These are phyloP conservation scores for Lasioglossum vierecki DNA, from an alignment of 2,888 invertebrate genomes.

Conservation along the genomic window DNA sequence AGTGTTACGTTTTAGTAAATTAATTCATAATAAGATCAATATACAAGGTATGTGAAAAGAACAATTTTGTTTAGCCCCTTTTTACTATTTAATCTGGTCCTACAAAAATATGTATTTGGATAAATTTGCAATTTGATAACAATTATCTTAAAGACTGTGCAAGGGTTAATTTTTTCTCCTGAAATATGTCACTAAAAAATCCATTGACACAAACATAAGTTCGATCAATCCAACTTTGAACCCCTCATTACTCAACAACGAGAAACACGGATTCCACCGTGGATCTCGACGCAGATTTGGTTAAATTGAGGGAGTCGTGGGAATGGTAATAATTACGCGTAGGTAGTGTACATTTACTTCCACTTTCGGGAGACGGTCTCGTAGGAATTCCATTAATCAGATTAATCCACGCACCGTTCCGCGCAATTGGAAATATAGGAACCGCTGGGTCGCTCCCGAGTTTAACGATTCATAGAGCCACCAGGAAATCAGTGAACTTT, in stretches of 20 bases:
- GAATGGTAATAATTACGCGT: background rate
- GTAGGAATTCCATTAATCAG: background rate
- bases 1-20: no score
- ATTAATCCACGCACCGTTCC: background rate
- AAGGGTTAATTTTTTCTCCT: no score
- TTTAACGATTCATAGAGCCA: background rate
- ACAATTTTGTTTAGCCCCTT: no score
- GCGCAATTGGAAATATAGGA: background rate
- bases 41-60: no score
- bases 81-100: no score
- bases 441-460: background rate
- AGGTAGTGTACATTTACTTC: background rate
- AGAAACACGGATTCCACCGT: background rate
- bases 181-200: no score
- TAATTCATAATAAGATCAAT: no score
- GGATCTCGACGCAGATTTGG: background rate
- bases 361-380: background rate
- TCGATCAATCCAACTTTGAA: background rate
- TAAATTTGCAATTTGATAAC: no score
- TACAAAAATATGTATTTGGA: no score
- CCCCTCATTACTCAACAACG: background rate
- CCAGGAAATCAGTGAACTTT: background rate
- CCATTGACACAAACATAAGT: background rate
- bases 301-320: background rate
- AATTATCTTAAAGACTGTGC: no score